phyloP scores from a whole-genome alignment of 2,888 invertebrate species.

The Trilocha varians region DNA sequence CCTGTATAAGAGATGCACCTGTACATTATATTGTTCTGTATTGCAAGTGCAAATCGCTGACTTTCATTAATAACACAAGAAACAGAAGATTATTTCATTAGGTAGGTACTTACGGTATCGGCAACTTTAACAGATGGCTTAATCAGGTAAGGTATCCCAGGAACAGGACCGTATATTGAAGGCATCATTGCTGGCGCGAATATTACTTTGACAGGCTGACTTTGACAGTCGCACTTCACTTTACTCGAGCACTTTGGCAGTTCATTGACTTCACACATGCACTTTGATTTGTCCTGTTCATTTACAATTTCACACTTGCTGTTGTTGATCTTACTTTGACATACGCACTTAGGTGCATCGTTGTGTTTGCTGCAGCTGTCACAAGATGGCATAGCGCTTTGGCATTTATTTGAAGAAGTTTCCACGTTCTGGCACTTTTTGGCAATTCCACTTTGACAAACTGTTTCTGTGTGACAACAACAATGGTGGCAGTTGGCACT shows the following conservation, averaged over 20 bases:
- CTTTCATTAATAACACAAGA: too few relatives aligned
- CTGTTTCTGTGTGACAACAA: slow-evolving; percentile 24
- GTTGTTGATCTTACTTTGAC: slow-evolving; percentile 1
- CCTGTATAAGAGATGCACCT: too few relatives aligned
- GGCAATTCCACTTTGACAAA: slow-evolving; percentile 1
- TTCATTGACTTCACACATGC: background rate
- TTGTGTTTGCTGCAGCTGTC: slow-evolving; percentile 6
- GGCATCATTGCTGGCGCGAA: slow-evolving; percentile 63
- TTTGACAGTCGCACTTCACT: slow-evolving; percentile 27
- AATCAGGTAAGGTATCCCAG: slow-evolving; percentile 48
- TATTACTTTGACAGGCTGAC: slow-evolving; percentile 48
- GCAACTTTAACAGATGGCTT: slow-evolving; percentile 32
- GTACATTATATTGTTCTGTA: too few relatives aligned
- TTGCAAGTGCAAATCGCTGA: too few relatives aligned
- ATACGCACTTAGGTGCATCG: slow-evolving; percentile 3
- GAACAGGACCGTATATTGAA: slow-evolving; percentile 42
- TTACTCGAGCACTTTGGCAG: slow-evolving; percentile 2
- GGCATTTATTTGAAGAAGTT: background rate
- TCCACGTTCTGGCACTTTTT: background rate
- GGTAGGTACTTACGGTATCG: slow-evolving; percentile 41
- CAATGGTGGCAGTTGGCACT: slow-evolving; percentile 30
- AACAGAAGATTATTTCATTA: background rate
- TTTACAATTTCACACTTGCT: background rate
- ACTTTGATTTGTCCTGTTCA: background rate
- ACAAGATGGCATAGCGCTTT: background rate